Percentiles rank a stretch among this genome's conserved stretches.
These are phyloP conservation scores for Tenodera sinensis DNA, from an alignment of 2,888 invertebrate species.

Conservation along the genomic window DNA sequence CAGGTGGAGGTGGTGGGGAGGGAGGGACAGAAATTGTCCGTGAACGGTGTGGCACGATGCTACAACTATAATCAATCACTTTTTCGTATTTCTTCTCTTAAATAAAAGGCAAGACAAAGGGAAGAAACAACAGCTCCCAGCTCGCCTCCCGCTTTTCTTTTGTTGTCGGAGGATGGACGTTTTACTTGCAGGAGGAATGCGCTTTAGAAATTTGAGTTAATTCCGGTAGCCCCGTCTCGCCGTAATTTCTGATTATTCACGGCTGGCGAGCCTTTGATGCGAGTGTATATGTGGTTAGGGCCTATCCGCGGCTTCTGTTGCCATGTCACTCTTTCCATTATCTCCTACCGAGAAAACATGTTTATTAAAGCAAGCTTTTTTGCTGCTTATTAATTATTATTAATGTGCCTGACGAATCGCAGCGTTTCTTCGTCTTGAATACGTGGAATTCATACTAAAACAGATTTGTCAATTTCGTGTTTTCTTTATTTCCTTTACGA, in stretches of 20 bases:
- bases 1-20: neutral
- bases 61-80: conserved; percentile 25
- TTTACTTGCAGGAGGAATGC: neutral
- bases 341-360: neutral
- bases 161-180: neutral
- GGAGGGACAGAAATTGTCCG: conserved; percentile 1
- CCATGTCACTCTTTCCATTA: neutral
- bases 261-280: neutral
- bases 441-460: neutral
- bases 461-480: neutral
- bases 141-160: neutral
- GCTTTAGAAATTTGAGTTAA: conserved; percentile 11
- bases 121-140: neutral
- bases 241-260: conserved; percentile 31
- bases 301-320: neutral
- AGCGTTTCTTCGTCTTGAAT: neutral
- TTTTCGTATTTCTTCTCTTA: conserved; percentile 18
- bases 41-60: conserved; percentile 4
- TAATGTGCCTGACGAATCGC: neutral
- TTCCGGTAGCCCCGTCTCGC: conserved; percentile 26
- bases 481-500: neutral
- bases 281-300: neutral
- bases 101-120: conserved; percentile 16
- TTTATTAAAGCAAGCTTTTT: neutral
- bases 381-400: neutral